Evolutionary conservation across 2,113 vertebrate species (phyloP).

Genomic region (Dunckerocampus dactyliophorus): DNA sequence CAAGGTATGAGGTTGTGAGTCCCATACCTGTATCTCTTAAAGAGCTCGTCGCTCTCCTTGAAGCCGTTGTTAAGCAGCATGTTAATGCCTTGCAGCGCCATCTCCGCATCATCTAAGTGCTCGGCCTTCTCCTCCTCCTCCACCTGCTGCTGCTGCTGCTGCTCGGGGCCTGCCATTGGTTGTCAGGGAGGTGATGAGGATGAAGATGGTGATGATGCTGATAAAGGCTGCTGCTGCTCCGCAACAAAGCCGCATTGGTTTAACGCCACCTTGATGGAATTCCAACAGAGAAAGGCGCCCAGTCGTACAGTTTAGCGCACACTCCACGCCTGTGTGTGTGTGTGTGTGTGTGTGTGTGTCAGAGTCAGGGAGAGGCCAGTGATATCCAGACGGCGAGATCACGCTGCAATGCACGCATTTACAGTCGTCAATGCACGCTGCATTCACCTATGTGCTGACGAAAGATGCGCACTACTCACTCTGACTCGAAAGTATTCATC

Average conservation of each 20-base stretch:
- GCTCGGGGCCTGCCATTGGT: conserved; percentile 77
- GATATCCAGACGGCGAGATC: conserved; percentile 6
- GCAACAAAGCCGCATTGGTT: conserved; percentile 50
- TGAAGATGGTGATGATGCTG: neutral
- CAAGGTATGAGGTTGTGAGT: too few species aligned
- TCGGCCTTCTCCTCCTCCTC: conserved; percentile 71
- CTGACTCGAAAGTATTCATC: neutral
- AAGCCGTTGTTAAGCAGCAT: conserved; percentile 99
- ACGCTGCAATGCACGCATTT: conserved; percentile 8
- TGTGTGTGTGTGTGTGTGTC: conserved; percentile 35
- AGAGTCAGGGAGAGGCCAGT: conserved; percentile 39
- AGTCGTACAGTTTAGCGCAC: too few species aligned
- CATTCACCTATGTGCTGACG: too few species aligned
- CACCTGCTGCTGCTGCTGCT: conserved; percentile 71
- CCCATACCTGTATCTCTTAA: conserved; percentile 89
- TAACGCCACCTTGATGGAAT: conserved; percentile 15
- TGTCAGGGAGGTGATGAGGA: conserved; percentile 6
- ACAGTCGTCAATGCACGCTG: neutral
- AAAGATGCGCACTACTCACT: neutral
- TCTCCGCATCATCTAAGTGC: conserved; percentile 85
- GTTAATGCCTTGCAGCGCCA: conserved; percentile 93
- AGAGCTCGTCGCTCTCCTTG: conserved; percentile 94
- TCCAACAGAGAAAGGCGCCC: neutral
- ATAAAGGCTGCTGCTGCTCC: conserved; percentile 3
- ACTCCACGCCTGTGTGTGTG: neutral